A percentile compares a stretch with the other conserved stretches of the same genome.
These are phyloP conservation scores for Fregetta grallaria DNA, from an alignment of 2,113 vertebrate species.

Conservation along the genomic window DNA sequence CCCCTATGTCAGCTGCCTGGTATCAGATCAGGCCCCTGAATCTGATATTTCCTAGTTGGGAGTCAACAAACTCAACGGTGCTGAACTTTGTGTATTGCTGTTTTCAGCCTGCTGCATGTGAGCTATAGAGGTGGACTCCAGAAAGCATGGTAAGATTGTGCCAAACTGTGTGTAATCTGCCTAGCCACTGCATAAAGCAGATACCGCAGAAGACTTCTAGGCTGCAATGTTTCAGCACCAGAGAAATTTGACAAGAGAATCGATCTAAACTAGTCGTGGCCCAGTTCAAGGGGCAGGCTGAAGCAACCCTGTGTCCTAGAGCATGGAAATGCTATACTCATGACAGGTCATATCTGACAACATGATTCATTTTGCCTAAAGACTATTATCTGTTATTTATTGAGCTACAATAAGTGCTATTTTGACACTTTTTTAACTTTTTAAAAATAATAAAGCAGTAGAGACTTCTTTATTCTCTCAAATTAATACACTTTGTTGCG, in stretches of 20 bases:
- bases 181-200: neutral
- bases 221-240: neutral
- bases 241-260: neutral
- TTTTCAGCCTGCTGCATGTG: no score
- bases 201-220: neutral
- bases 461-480: neutral
- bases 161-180: neutral
- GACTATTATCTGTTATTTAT: no score
- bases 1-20: neutral
- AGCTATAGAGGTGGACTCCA: neutral
- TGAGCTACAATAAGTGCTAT: neutral
- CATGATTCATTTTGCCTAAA: neutral
- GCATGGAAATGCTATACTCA: neutral
- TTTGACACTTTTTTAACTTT: neutral
- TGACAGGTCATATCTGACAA: neutral
- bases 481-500: neutral
- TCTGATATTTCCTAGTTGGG: neutral
- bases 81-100: neutral
- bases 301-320: neutral
- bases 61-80: neutral
- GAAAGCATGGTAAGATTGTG: no score
- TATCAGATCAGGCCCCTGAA: no score
- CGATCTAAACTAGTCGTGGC: rapidly evolving
- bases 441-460: neutral
- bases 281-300: neutral